phyloP scores from a whole-genome alignment of 2,888 invertebrate genomes.

The Linnaemya vulpina region DNA sequence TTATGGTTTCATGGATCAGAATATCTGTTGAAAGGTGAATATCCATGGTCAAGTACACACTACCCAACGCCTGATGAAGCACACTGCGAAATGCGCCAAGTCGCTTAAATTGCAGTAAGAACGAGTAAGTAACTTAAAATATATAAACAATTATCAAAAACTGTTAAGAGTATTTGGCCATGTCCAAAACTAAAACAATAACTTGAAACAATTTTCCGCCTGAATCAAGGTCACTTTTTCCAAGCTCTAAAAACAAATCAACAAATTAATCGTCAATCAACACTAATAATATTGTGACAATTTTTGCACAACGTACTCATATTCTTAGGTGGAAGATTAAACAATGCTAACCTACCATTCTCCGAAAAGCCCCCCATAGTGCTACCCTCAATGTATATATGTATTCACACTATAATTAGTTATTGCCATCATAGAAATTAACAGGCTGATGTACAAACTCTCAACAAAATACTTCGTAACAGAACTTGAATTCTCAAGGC shows the following conservation, averaged over 20 bases:
- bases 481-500: too few relatives aligned
- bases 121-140: neutral
- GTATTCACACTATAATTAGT: too few relatives aligned
- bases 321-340: too few relatives aligned
- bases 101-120: neutral
- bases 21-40: slow-evolving; percentile 16
- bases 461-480: too few relatives aligned
- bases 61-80: neutral
- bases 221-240: slow-evolving; percentile 19
- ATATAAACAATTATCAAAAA: slow-evolving; percentile 51
- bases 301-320: too few relatives aligned
- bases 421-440: too few relatives aligned
- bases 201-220: slow-evolving; percentile 9
- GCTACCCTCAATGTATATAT: too few relatives aligned
- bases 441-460: too few relatives aligned
- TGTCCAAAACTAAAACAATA: slow-evolving; percentile 1
- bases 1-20: slow-evolving; percentile 43
- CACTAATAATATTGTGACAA: too few relatives aligned
- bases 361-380: too few relatives aligned
- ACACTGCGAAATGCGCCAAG: neutral
- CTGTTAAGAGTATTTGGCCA: slow-evolving; percentile 45
- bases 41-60: too few relatives aligned
- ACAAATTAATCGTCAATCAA: slow-evolving; percentile 9
- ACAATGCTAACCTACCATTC: too few relatives aligned
- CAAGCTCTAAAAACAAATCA: neutral